Evolutionary conservation across 2,797 vertebrate genomes (phyloP).

Genomic region (Sylvilagus floridanus): DNA sequence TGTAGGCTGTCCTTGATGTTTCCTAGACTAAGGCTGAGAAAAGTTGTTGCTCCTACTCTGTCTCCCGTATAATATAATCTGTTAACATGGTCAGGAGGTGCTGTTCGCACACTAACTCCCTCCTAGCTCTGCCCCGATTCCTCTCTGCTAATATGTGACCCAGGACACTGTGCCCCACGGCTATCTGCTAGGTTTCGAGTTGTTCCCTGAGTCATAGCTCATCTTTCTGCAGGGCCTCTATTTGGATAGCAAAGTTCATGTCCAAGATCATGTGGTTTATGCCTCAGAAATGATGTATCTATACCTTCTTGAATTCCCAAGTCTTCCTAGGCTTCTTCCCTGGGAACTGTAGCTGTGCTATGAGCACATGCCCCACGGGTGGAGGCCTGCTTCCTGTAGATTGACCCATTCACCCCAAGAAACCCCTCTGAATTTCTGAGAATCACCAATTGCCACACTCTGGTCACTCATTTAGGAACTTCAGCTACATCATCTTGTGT

Average conservation of each 20-base stretch:
- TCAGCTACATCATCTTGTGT: background rate
- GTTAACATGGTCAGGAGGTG: background rate
- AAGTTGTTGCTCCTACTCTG: background rate
- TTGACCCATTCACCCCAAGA: background rate
- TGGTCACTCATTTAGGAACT: background rate
- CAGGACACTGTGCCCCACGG: background rate
- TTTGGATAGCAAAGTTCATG: background rate
- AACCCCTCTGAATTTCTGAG: background rate
- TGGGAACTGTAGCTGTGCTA: background rate
- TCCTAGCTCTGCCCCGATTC: background rate
- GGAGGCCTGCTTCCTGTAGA: background rate
- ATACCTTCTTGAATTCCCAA: background rate
- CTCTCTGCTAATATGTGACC: background rate
- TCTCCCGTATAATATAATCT: background rate
- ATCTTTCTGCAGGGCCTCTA: background rate
- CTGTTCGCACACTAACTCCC: background rate
- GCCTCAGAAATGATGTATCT: background rate
- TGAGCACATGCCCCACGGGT: background rate
- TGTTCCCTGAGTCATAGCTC: constrained; percentile 25
- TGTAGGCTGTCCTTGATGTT: background rate
- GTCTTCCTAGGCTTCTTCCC: background rate
- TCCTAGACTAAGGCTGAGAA: background rate
- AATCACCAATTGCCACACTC: background rate
- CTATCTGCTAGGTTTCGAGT: background rate
- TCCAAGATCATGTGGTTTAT: background rate